These are phyloP conservation scores for Entomyzon cyanotis DNA, from an alignment of 2,113 vertebrate species.

Conservation along the genomic window DNA sequence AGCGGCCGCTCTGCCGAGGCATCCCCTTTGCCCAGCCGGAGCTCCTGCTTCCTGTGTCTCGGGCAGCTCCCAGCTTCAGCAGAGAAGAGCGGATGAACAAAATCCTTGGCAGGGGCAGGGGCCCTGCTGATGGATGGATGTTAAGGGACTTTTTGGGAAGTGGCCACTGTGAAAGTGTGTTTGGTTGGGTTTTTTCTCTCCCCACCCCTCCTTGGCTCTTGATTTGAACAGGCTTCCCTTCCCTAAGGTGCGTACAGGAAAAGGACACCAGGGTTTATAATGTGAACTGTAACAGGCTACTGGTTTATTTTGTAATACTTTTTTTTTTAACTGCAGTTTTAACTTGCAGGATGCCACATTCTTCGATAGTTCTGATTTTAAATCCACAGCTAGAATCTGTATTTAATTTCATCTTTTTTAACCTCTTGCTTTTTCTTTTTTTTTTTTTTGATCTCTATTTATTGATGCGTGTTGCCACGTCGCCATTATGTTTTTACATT, in stretches of 20 bases:
- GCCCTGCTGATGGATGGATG: background rate
- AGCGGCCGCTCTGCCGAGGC: background rate
- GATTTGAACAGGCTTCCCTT: constrained; percentile 62
- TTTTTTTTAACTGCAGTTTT: constrained; percentile 47
- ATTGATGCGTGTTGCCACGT: constrained; percentile 70
- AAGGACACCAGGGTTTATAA: constrained; percentile 68
- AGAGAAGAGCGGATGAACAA: constrained; percentile 19
- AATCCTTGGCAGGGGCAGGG: background rate
- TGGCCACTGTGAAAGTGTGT: background rate
- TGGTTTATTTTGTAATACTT: constrained; percentile 64
- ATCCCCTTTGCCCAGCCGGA: background rate
- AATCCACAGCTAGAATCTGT: constrained; percentile 69
- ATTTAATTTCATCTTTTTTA: constrained; percentile 75
- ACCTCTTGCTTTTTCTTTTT: constrained; percentile 54
- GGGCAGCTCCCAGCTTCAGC: background rate
- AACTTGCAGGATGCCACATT: constrained; percentile 65
- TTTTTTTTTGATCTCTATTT: constrained; percentile 72
- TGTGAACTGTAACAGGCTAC: constrained; percentile 75
- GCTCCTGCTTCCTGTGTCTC: background rate
- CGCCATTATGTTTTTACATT: constrained; percentile 64
- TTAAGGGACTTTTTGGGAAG: constrained; percentile 6
- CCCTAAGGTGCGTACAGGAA: constrained; percentile 46
- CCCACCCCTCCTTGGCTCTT: background rate
- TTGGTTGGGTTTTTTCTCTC: background rate
- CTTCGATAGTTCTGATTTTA: constrained; percentile 62